Evolutionary conservation across 2,888 invertebrate genomes (phyloP).

Genomic region (Clunio marinus): DNA sequence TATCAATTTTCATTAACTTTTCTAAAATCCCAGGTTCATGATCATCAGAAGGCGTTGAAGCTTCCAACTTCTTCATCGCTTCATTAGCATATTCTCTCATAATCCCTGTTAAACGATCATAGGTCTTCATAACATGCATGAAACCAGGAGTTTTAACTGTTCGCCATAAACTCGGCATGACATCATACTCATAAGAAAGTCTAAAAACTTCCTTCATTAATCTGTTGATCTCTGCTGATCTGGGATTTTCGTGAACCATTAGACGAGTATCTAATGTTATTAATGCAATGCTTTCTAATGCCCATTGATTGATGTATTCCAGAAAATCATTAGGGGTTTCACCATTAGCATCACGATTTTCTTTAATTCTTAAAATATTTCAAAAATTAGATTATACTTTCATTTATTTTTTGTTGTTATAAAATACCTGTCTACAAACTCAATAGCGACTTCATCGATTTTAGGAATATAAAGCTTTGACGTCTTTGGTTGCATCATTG

Average conservation of each 20-base stretch:
- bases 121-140: slow-evolving; percentile 46
- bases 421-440: slow-evolving; percentile 43
- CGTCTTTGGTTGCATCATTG: slow-evolving; percentile 59
- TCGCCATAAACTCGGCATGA: slow-evolving; percentile 47
- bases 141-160: slow-evolving; percentile 46
- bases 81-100: slow-evolving; percentile 45
- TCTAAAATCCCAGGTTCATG: slow-evolving; percentile 53
- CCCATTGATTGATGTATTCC: slow-evolving; percentile 56
- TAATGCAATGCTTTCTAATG: slow-evolving; percentile 55
- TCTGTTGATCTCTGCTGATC: background rate
- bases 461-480: slow-evolving; percentile 53
- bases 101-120: slow-evolving; percentile 51
- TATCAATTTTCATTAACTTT: slow-evolving; percentile 53
- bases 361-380: slow-evolving; percentile 42
- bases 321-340: slow-evolving; percentile 53
- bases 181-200: slow-evolving; percentile 44
- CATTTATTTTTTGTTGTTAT: background rate
- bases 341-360: background rate
- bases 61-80: slow-evolving; percentile 46
- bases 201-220: slow-evolving; percentile 25
- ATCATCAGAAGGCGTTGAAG: slow-evolving; percentile 11
- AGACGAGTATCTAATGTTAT: slow-evolving; percentile 50
- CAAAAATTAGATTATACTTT: too few species aligned
- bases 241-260: slow-evolving; percentile 43
- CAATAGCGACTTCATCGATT: slow-evolving; percentile 52